Base-by-base conservation (phyloP, 2,888 invertebrate genomes). In the Aspidiotus destructor region DNA sequence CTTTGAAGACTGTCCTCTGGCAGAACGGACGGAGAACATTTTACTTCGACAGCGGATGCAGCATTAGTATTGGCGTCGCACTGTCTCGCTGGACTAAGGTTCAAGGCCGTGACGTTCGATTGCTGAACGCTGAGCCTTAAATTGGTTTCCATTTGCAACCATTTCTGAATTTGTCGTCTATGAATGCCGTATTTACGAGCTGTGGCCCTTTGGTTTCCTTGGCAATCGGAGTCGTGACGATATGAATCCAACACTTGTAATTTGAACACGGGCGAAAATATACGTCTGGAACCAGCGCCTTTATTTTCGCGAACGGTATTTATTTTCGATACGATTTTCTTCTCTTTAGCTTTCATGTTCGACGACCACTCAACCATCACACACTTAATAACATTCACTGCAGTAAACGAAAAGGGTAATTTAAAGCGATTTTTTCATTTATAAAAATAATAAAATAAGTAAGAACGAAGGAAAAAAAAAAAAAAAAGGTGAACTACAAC, bases 161-260 rank as follows among this genome's bases (percentile, higher is more conserved):
- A 92, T 81, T 92, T 92, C 79, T 92, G 92, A 73, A 92, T 92
- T 78, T 92, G 92, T 70, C 92, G 83, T 70, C 92, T 83, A 77
- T 92, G 92, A 72, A 92, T 92, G 70, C 89, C 89, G 78, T 91
- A 92, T 79, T 92, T 92, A 75, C 92, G 84, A 71, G 92, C 92
- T 16, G 92, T 92, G 5, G 92, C 92, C 65, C 92, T 83, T 77
- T 92, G 92, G 78, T 92, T 92, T 63, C 91, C 91, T 75, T 90
- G 87, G 78, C 92, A 92, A 77, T 92, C 92, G 57, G 86, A 83
- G 77, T 92, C 92, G 74, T 86, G 85, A 73, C 91, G 83, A 77
- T 91, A 92, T 58, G 92, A 91, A 77, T 91, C 90, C 73, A 92
- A 81, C 74, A 92, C 92, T 82, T 89, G 89, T 73, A 92, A 81